Percentiles rank a stretch among this genome's conserved stretches.
Conservation (phyloP, 2,797 vertebrate genomes). For the Acanthurus tractus region DNA sequence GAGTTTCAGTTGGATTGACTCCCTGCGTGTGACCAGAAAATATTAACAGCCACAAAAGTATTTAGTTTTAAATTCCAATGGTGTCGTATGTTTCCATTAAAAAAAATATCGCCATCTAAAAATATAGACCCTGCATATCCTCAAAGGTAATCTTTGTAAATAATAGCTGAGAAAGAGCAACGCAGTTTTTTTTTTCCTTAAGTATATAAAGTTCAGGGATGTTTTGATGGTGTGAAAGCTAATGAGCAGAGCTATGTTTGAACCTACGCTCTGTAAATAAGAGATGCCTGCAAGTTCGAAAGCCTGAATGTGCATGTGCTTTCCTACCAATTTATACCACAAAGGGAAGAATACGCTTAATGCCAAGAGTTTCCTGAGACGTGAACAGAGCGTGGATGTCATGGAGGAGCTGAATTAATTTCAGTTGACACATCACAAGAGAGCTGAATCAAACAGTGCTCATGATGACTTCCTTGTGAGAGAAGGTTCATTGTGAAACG, state of each 20-base stretch:
- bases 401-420: constrained; percentile 14
- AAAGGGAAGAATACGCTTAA: constrained; percentile 12
- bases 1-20: constrained; percentile 33
- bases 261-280: constrained; percentile 35
- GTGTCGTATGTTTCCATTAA: constrained; percentile 27
- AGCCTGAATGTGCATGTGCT: not conserved
- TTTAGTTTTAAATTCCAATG: constrained; percentile 1
- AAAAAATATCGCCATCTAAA: not conserved
- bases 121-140: not conserved
- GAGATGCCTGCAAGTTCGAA: constrained; percentile 14
- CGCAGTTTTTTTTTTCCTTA: constrained; percentile 9
- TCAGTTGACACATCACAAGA: not conserved
- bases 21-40: constrained; percentile 17
- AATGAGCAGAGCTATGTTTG: constrained; percentile 49
- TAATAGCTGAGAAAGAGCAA: constrained; percentile 21
- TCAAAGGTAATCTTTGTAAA: constrained; percentile 15
- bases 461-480: not conserved
- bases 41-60: constrained; percentile 15
- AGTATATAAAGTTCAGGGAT: constrained; percentile 22
- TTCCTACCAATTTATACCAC: constrained; percentile 29
- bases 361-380: constrained; percentile 24
- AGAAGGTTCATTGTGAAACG: constrained; percentile 22
- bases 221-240: constrained; percentile 47
- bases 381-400: constrained; percentile 6
- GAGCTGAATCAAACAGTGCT: not conserved